Base-by-base conservation (phyloP, 2,888 invertebrate species). In the Drosophila antonietae region DNA sequence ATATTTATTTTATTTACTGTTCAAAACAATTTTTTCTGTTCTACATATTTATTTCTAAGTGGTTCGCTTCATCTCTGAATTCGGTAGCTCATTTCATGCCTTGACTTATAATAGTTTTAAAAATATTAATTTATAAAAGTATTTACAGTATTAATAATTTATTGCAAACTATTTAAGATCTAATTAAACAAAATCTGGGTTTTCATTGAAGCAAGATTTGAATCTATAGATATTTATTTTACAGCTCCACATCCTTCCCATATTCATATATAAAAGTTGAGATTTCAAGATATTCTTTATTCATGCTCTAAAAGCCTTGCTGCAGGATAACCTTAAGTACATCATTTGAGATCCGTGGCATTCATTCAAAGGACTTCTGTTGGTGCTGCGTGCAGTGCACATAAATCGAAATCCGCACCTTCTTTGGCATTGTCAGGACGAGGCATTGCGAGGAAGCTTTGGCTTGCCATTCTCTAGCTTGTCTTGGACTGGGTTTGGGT, bases 371-470 rank as follows among this genome's bases (percentile, higher is more conserved):
- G 79, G 63, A 77, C 75, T 66, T 59, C 53, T 51, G 73, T 46
- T 72, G 70, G 67, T 68, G 69, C 74, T 86, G 84, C 87, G 89
- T 84, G 84, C 89, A 84, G 75, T 83, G 89, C 87, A 89, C 89
- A 86, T 88, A 88, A 86, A 86, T 86, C 89, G 86, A 89, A 88
- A 86, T 86, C 89, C 83, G 86, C 89, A 86, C 86, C 86, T 86
- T 86, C 88, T 76, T 80, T 81, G 85, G 69, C 84, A 84, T 83
- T 85, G 89, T 89, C 68, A 86, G 88, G 83, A 83, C 63, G 72
- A 75, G 46, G 62, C 68, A 69, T 47, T 63, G 68, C 70, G 64
- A 72, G 86, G 75, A 75, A 73, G 85, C 69, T 71, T 64, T 56
- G 31, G 59, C 51, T 70, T 68, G 75, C 62, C 61, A 41, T 57